Conservation (phyloP, 1,140 invertebrate genomes). For the Heliconius nattereri region DNA sequence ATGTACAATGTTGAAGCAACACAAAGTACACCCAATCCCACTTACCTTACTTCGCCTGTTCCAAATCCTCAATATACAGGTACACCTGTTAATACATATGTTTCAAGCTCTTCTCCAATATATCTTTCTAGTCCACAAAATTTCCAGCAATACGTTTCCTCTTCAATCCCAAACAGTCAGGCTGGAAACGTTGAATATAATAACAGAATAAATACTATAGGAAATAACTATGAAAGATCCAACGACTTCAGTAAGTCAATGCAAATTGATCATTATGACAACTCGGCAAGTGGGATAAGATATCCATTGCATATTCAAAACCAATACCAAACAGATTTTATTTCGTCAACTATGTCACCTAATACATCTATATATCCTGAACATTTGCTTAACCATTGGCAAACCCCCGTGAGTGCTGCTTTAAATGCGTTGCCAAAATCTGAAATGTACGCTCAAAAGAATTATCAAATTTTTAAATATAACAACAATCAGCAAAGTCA, state of each 20-base stretch:
- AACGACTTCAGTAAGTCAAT: slow-evolving; percentile 64
- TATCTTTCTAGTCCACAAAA: slow-evolving; percentile 68
- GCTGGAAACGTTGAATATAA: slow-evolving; percentile 62
- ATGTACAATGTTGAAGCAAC: slow-evolving; percentile 51
- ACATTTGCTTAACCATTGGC: slow-evolving; percentile 54
- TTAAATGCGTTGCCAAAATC: slow-evolving; percentile 58
- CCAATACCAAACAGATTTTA: slow-evolving; percentile 64
- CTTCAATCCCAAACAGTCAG: slow-evolving; percentile 60
- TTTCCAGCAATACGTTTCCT: slow-evolving; percentile 72
- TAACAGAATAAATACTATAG: slow-evolving; percentile 55
- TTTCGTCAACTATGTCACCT: slow-evolving; percentile 59
- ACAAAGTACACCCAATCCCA: slow-evolving; percentile 66
- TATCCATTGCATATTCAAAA: slow-evolving; percentile 59
- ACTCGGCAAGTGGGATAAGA: slow-evolving; percentile 67
- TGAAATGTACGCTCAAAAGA: slow-evolving; percentile 49
- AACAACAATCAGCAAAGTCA: slow-evolving; percentile 57
- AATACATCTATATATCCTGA: slow-evolving; percentile 59
- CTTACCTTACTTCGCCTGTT: slow-evolving; percentile 63
- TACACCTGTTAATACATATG: slow-evolving; percentile 62
- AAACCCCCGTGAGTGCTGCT: slow-evolving; percentile 50
- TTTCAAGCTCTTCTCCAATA: slow-evolving; percentile 68
- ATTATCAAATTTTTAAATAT: slow-evolving; percentile 60
- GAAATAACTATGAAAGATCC: slow-evolving; percentile 55
- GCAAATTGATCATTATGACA: slow-evolving; percentile 76
- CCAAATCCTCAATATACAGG: slow-evolving; percentile 66